phyloP scores from a whole-genome alignment of 1,140 invertebrate species.

The Andrena cerasifolii region DNA sequence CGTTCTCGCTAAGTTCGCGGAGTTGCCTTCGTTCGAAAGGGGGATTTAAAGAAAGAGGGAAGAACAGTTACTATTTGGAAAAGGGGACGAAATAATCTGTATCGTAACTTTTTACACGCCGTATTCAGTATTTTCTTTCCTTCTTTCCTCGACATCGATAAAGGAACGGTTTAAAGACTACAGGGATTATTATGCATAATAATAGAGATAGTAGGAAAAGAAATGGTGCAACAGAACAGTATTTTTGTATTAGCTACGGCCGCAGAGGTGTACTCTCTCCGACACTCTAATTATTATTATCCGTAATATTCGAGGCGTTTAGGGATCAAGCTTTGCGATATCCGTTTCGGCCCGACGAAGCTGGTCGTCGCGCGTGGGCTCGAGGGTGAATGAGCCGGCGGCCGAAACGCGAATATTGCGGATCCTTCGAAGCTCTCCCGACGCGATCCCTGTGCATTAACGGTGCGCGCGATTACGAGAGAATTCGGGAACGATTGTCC shows the following conservation, averaged over 20 bases:
- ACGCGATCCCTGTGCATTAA: too few species aligned
- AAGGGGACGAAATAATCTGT: conserved; percentile 15
- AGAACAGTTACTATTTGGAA: too few species aligned
- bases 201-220: conserved; percentile 64
- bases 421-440: background rate
- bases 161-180: conserved; percentile 59
- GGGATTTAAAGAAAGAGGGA: background rate
- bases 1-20: background rate
- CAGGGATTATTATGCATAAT: conserved; percentile 69
- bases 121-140: conserved; percentile 44
- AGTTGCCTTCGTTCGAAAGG: background rate
- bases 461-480: background rate
- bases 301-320: conserved; percentile 55
- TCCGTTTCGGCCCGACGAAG: conserved; percentile 30
- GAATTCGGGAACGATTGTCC: background rate
- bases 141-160: conserved; percentile 37
- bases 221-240: conserved; percentile 75
- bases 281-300: conserved; percentile 49
- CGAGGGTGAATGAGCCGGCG: background rate
- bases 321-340: conserved; percentile 45
- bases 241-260: conserved; percentile 76
- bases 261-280: conserved; percentile 35
- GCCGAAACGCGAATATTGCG: too few species aligned
- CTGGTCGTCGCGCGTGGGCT: conserved; percentile 21
- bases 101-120: background rate